Evolutionary conservation across 2,797 vertebrate species (phyloP), one percentile per base, ranked within the genome.

Genomic region (Sorex maritimensis): DNA sequence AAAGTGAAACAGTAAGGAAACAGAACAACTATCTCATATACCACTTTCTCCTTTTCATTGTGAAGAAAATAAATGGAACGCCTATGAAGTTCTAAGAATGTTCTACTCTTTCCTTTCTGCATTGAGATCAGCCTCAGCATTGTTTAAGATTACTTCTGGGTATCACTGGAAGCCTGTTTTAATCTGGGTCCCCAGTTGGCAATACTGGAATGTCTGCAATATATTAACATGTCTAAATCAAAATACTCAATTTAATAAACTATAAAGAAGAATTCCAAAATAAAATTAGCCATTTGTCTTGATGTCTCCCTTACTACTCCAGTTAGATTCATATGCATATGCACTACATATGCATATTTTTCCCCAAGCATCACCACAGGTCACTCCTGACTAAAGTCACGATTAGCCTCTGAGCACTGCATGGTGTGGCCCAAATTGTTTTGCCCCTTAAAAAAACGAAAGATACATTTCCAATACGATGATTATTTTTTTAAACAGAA

Each of bases 181-280:
- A 80, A 86, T 73, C 49, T 2, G 5, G 58, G 41, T 26, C 41
- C 78, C 38, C 82, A 30, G 74, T 75, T 82, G 81, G n/a, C 67
- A 63, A 46, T 88, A 82, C 6, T 46, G 34, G 65, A 84, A 81
- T 92, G 46, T 61, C 30, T 82, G 44, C 13, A 88, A 61, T 74
- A 77, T 15, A 24, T 30, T 77, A 63, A 26, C 8, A 73, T 2
- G 6, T 79, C 44, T 58, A 90, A 86, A 91, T 73, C 46, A 86
- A 88, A 84, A 24, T 14, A 52, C 49, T 78, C 72, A 86, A 28
- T n/a, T 89, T 92, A 73, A 78, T 82, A 89, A 79, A 30, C 30
- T 71, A 26, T 30, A 92, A 77, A 80, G 69, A 67, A 92, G 55
- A 79, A 80, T 91, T 82, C 68, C 28, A 61, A 90, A 80, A 81